Percentiles rank a stretch among this genome's conserved stretches.
Evolutionary conservation across 2,888 invertebrate genomes (phyloP).

Genomic region (Lasioglossum marginatum): DNA sequence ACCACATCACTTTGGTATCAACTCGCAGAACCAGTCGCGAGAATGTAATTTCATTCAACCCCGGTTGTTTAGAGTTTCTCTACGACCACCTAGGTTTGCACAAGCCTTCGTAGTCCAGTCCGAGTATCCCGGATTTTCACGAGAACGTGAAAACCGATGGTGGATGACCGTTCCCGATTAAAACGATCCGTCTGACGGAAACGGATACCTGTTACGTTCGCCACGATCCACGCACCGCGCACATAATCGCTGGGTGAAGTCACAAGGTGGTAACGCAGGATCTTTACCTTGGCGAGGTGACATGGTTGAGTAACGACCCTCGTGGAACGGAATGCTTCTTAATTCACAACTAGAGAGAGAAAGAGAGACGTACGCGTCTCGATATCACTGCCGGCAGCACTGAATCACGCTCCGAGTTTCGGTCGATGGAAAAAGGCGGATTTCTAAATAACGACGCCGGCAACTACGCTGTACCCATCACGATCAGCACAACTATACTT

Average conservation of each 20-base stretch:
- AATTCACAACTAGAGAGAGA: slow-evolving; percentile 27
- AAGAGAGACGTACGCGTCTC: neutral
- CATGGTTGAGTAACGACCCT: slow-evolving; percentile 61
- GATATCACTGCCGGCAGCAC: slow-evolving; percentile 39
- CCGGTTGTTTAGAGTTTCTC: neutral
- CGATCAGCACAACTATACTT: neutral
- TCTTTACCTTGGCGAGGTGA: slow-evolving; percentile 58
- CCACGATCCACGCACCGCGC: neutral
- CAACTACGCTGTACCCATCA: neutral
- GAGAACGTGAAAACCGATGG: neutral
- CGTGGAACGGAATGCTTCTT: slow-evolving; percentile 37
- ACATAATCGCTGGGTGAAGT: slow-evolving; percentile 7
- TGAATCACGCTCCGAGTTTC: slow-evolving; percentile 33
- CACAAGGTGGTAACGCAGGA: slow-evolving; percentile 21
- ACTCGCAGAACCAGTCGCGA: neutral
- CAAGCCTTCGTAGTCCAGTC: neutral
- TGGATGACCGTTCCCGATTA: neutral
- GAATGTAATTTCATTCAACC: neutral
- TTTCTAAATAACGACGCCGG: slow-evolving; percentile 52
- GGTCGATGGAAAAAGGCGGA: slow-evolving; percentile 12
- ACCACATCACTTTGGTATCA: neutral
- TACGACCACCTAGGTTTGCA: neutral
- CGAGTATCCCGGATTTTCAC: neutral
- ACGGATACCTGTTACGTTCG: slow-evolving; percentile 16
- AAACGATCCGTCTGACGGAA: neutral